Base-by-base conservation (phyloP, 92 coral and sea anemone species). In the Porites rus region DNA sequence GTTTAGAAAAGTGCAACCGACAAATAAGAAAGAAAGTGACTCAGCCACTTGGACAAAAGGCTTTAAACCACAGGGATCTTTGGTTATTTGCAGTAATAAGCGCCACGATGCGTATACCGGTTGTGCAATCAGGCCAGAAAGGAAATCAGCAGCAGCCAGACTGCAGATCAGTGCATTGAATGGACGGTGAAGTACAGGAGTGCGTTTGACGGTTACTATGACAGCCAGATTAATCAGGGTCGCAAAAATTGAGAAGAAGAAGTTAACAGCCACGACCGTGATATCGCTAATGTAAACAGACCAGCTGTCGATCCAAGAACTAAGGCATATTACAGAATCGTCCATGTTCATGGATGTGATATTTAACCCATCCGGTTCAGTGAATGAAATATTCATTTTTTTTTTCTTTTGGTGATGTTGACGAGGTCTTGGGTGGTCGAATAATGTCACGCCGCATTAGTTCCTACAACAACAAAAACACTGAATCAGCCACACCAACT, bases 161-260 rank as follows among this genome's bases (percentile, higher is more conserved):
- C 67, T 50, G 65, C 94, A 91, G 43, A 91, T 81, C 43, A 91
- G 62, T 20, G 84, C 87, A 67, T 91, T 87, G 61, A 90, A 68
- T 0, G 91, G 89, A 38, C 84, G 75, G 54, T 86, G 84, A 53
- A 91, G 86, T 11, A 72, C 28, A 7, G 77, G 72, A 46, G 82
- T 83, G n/a, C 88, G 83, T 31, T 79, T 43, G 60, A 91, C 64
- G 61, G 92, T 76, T 20, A 53, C 69, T 38, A 91, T 73, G 79
- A 83, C 71, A 61, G 62, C 87, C 71, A 83, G 78, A 59, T 83
- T 83, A 14, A 28, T 16, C 62, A 83, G 21, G 79, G 62, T 31
- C 21, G 87, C 79, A 62, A 72, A 73, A 50, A 72, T 16, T 50
- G 71, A 69, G 61, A 43, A 58, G 13, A 59, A 9, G 56, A 64